These are phyloP conservation scores for Scaptomyza tumidula DNA, from an alignment of 2,888 invertebrate genomes.

Conservation along the genomic window DNA sequence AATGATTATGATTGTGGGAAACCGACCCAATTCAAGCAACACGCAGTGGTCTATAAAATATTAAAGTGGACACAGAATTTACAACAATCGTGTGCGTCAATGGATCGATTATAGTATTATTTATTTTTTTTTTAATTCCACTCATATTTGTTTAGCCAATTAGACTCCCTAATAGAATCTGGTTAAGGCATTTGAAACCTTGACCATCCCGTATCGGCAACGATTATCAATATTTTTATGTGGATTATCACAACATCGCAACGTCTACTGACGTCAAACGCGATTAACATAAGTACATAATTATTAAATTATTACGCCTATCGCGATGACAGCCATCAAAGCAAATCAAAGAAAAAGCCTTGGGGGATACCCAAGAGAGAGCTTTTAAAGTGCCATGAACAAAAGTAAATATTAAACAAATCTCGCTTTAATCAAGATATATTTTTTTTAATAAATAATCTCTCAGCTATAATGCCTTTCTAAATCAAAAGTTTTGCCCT, in stretches of 20 bases:
- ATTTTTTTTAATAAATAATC: too few species aligned
- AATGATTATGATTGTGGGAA: slow-evolving; percentile 24
- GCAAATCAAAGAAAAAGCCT: background rate
- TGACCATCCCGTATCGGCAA: slow-evolving; percentile 28
- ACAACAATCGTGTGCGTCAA: slow-evolving; percentile 50
- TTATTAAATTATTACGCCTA: slow-evolving; percentile 24
- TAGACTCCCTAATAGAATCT: slow-evolving; percentile 20
- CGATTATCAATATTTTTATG: slow-evolving; percentile 45
- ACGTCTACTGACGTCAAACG: slow-evolving; percentile 44
- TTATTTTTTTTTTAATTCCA: slow-evolving; percentile 4
- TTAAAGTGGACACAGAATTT: slow-evolving; percentile 41
- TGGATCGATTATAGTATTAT: slow-evolving; percentile 21
- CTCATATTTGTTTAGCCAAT: slow-evolving; percentile 12
- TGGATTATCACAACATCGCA: slow-evolving; percentile 1
- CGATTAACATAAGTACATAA: slow-evolving; percentile 29
- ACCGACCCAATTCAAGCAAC: slow-evolving; percentile 13
- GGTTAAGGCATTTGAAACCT: slow-evolving; percentile 7
- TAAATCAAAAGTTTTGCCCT: too few species aligned
- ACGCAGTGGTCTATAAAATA: slow-evolving; percentile 31
- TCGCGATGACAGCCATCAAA: background rate
- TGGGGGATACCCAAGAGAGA: too few species aligned
- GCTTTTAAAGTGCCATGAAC: too few species aligned
- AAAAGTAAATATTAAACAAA: too few species aligned
- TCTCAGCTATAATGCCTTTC: too few species aligned
- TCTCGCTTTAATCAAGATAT: too few species aligned